Evolutionary conservation across 2,797 vertebrate species (phyloP).

Genomic region (Gobionotothen gibberifrons): DNA sequence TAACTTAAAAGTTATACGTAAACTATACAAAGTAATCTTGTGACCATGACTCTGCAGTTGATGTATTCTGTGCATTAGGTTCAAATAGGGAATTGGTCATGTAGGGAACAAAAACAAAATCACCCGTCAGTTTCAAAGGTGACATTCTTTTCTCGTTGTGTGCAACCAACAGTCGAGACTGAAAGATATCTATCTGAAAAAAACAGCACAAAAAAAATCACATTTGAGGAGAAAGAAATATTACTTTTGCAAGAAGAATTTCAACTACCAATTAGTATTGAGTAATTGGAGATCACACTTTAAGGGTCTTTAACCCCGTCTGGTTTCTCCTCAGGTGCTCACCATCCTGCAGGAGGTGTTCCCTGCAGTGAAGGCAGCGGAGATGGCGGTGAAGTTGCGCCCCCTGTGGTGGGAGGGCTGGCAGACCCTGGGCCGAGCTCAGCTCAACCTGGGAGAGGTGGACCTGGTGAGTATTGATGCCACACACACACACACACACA

Average conservation of each 20-base stretch:
- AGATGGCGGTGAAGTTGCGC: constrained; percentile 91
- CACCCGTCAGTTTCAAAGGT: neutral
- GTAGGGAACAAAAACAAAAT: neutral
- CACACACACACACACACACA: too few relatives aligned
- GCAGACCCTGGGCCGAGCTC: constrained; percentile 95
- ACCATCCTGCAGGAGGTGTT: constrained; percentile 93
- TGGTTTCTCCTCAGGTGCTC: constrained; percentile 84
- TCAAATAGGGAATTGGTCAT: neutral
- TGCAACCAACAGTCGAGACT: neutral
- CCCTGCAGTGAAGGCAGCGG: constrained; percentile 93
- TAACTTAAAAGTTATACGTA: constrained; percentile 11
- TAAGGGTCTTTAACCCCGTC: neutral
- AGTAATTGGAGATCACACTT: neutral
- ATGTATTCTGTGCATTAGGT: neutral
- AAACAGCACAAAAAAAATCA: neutral
- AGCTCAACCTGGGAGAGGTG: constrained; percentile 95
- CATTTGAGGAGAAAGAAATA: neutral
- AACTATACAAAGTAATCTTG: constrained; percentile 2
- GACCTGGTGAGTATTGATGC: constrained; percentile 87
- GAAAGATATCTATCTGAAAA: neutral
- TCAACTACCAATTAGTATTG: neutral
- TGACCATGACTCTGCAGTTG: neutral
- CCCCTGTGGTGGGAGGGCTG: constrained; percentile 94
- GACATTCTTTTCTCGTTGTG: too few relatives aligned
- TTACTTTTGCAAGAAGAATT: neutral